Conservation (phyloP, 2,113 vertebrate genomes). For the Corydoras maculifer region DNA sequence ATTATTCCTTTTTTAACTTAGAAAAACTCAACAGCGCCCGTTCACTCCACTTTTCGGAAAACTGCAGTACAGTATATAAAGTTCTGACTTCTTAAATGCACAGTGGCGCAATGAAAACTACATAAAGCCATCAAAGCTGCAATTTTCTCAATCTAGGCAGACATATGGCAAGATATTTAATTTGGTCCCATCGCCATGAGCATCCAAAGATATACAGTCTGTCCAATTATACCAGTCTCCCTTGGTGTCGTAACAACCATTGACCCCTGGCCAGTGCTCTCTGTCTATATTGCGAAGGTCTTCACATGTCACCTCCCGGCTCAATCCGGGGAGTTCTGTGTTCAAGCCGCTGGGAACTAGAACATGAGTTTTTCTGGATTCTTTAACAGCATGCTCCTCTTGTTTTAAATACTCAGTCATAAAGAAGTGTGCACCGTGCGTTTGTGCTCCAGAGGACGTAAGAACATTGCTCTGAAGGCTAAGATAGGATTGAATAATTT, state of each 20-base stretch:
- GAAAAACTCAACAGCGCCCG: slow-evolving; percentile 61
- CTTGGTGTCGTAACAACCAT: slow-evolving; percentile 92
- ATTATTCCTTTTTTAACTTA: slow-evolving; percentile 42
- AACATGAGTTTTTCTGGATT: slow-evolving; percentile 76
- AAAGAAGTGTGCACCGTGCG: slow-evolving; percentile 91
- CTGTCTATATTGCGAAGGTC: slow-evolving; percentile 82
- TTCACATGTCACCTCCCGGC: slow-evolving; percentile 70
- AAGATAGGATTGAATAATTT: slow-evolving; percentile 98
- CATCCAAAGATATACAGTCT: slow-evolving; percentile 94
- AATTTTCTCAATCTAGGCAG: slow-evolving; percentile 89
- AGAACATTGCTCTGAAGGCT: slow-evolving; percentile 95
- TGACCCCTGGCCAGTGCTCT: slow-evolving; percentile 85
- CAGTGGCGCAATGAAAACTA: slow-evolving; percentile 62
- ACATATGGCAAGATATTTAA: slow-evolving; percentile 98
- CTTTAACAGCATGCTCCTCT: slow-evolving; percentile 82
- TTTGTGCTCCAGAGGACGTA: slow-evolving; percentile 89
- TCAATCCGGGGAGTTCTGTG: slow-evolving; percentile 77
- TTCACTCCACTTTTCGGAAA: slow-evolving; percentile 58
- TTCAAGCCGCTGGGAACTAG: slow-evolving; percentile 71
- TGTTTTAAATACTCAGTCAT: slow-evolving; percentile 95
- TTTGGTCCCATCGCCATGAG: slow-evolving; percentile 87
- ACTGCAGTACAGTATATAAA: slow-evolving; percentile 53
- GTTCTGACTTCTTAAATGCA: slow-evolving; percentile 60
- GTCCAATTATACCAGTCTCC: slow-evolving; percentile 98
- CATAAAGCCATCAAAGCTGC: slow-evolving; percentile 55